Conservation (phyloP, 2,113 vertebrate genomes). For the Rhinoptilus africanus region DNA sequence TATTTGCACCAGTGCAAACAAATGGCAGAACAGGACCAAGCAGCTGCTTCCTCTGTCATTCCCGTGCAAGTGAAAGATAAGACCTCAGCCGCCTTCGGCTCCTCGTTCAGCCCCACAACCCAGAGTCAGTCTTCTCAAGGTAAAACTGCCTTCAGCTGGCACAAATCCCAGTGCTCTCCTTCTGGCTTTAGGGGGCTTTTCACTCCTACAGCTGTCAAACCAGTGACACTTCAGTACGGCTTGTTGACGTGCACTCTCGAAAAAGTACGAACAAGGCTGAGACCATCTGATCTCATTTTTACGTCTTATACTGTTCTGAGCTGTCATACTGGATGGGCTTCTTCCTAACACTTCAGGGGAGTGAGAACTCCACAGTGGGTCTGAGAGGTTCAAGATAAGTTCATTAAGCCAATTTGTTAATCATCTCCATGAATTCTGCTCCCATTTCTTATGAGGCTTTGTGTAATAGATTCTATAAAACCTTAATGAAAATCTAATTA, state of each 20-base stretch:
- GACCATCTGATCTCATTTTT: not conserved
- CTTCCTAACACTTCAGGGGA: not conserved
- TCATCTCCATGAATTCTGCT: constrained; percentile 8
- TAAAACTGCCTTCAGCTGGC: constrained; percentile 48
- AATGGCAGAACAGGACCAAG: not conserved
- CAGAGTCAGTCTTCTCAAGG: constrained; percentile 19
- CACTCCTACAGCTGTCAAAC: constrained; percentile 43
- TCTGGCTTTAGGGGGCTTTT: constrained; percentile 19
- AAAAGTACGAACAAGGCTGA: not conserved
- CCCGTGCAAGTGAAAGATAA: constrained; percentile 9
- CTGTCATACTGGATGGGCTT: not conserved
- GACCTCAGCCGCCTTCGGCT: not conserved
- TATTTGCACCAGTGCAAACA: constrained; percentile 15
- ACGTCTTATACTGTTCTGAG: not conserved
- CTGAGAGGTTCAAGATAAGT: constrained; percentile 28
- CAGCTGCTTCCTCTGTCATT: constrained; percentile 12
- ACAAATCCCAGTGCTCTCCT: not conserved
- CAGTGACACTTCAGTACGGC: constrained; percentile 4
- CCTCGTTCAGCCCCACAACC: not conserved
- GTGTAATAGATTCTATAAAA: constrained; percentile 55
- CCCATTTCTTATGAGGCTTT: constrained; percentile 33
- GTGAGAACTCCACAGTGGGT: not conserved
- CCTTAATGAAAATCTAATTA: constrained; percentile 62
- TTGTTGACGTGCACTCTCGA: not conserved
- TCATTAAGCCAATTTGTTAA: constrained; percentile 59